phyloP scores from a whole-genome alignment of 2,797 vertebrate species.

The Argentina silus region DNA sequence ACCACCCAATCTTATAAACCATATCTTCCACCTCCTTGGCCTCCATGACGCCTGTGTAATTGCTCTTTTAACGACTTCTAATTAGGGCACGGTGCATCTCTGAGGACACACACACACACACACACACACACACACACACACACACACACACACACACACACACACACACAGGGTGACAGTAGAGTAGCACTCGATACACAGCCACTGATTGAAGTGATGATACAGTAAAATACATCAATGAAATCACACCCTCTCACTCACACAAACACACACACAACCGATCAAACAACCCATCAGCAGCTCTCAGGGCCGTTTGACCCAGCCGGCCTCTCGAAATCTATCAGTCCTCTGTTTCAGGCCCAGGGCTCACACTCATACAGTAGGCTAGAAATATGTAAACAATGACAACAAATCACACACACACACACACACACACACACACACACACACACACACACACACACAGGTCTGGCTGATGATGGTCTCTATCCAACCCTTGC shows the following conservation, averaged over 20 bases:
- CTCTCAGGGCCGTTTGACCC: not conserved
- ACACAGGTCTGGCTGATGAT: too few species aligned
- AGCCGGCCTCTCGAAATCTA: not conserved
- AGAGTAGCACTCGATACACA: too few species aligned
- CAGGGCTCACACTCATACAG: not conserved
- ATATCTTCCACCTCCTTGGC: constrained; percentile 5
- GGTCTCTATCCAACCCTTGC: too few species aligned
- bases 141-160: constrained; percentile 13
- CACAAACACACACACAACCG: not conserved
- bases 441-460: constrained; percentile 2
- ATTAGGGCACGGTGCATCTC: constrained; percentile 3
- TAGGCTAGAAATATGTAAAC: not conserved
- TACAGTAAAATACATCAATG: not conserved
- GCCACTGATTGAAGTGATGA: too few species aligned
- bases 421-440: not conserved
- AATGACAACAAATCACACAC: not conserved
- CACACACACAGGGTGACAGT: constrained; percentile 6
- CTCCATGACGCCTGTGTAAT: constrained; percentile 27
- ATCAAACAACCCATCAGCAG: not conserved
- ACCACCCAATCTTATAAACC: constrained; percentile 27
- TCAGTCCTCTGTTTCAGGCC: not conserved
- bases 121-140: constrained; percentile 7
- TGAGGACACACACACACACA: constrained; percentile 6
- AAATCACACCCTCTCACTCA: too few species aligned
- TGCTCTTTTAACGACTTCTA: constrained; percentile 32